phyloP scores from a whole-genome alignment of 2,113 vertebrate genomes.

The Tenrec ecaudatus region DNA sequence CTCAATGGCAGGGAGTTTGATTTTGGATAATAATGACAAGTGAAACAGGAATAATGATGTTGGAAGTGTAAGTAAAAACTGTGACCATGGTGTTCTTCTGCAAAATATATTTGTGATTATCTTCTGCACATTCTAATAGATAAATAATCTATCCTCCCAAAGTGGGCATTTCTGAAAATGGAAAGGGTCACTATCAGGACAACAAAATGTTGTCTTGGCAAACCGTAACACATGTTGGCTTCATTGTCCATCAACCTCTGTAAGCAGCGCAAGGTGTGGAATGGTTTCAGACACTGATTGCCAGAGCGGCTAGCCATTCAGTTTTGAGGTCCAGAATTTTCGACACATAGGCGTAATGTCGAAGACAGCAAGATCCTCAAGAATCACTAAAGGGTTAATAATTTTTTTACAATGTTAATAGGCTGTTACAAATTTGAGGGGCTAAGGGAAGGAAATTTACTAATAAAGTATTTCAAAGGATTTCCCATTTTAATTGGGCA shows the following conservation, averaged over 20 bases:
- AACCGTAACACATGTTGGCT: neutral
- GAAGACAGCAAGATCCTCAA: neutral
- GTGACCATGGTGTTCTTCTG: neutral
- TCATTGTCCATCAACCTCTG: neutral
- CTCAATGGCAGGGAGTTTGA: no score
- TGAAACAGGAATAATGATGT: neutral
- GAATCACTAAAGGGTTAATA: neutral
- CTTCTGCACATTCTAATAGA: conserved; percentile 37
- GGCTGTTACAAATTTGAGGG: neutral
- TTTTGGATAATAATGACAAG: neutral
- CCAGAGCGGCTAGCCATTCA: neutral
- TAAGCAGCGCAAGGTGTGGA: neutral
- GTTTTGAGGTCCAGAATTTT: conserved; percentile 12
- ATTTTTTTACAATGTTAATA: neutral
- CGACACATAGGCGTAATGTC: neutral
- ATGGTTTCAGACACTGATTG: neutral
- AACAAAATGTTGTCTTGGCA: neutral
- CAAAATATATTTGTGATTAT: neutral
- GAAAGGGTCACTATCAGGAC: neutral
- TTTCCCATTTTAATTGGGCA: conserved; percentile 25
- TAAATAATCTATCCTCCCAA: conserved; percentile 50
- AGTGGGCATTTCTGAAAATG: neutral
- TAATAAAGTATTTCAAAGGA: conserved; percentile 20
- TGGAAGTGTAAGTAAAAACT: conserved; percentile 7
- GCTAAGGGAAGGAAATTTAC: neutral